A percentile compares a stretch with the other conserved stretches of the same genome.
These are phyloP conservation scores for Channa argus DNA, from an alignment of 2,113 vertebrate genomes.

Conservation along the genomic window DNA sequence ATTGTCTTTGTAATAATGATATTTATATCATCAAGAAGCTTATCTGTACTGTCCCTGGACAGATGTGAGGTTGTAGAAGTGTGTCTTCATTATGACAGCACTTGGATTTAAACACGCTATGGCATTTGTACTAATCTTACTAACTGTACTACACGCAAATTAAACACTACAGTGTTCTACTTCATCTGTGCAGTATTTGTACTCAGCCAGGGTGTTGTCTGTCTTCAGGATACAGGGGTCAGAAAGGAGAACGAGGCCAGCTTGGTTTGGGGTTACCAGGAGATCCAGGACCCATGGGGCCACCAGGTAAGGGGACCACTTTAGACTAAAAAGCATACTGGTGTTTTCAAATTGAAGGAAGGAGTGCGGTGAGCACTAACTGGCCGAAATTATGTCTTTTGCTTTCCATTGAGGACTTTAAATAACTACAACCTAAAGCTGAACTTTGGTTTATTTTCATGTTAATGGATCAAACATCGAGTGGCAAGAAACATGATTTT, in stretches of 20 bases:
- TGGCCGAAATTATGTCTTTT: no score
- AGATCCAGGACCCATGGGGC: conserved; percentile 87
- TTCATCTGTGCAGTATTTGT: conserved; percentile 3
- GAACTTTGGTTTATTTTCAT: no score
- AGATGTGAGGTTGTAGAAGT: conserved; percentile 25
- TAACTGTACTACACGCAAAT: conserved; percentile 40
- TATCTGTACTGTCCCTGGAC: conserved; percentile 26
- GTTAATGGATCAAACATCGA: no score
- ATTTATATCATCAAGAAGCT: conserved; percentile 34
- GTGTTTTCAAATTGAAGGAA: no score
- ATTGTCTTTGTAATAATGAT: conserved; percentile 16
- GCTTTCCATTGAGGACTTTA: no score
- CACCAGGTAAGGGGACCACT: conserved; percentile 85
- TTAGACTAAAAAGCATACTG: no score
- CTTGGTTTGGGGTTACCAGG: conserved; percentile 93
- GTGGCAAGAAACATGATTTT: no score
- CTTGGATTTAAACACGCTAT: conserved; percentile 28
- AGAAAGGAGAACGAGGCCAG: conserved; percentile 97
- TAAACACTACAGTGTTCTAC: background rate
- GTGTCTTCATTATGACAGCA: conserved; percentile 26
- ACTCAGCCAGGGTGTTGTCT: conserved; percentile 64
- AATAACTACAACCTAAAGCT: no score
- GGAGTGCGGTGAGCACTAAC: no score
- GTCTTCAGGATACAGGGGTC: conserved; percentile 92
- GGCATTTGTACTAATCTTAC: conserved; percentile 64